Evolutionary conservation across 2,888 invertebrate species (phyloP), one percentile per base, ranked within the genome.

Genomic region (Drosophila algonquin): DNA sequence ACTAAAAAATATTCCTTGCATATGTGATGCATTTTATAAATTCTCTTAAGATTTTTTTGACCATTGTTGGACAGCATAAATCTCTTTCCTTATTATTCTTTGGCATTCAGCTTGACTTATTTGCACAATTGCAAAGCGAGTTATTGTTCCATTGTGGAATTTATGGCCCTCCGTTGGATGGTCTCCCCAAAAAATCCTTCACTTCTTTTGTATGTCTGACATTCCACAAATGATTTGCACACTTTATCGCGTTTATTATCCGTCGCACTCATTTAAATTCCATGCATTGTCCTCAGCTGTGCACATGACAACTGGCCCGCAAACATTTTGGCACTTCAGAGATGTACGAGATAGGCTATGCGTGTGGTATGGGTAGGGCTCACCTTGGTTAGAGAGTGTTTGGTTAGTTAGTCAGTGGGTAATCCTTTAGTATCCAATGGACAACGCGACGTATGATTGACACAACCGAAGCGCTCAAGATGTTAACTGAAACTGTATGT

Each of bases 401-500:
- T 76, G 63, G 73, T 87, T 75, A 75, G 73, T 84, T 63, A 64
- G 64, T 54, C 80, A 67, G 65, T 53, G 40, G 53, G 30, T 83
- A 85, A 86, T 85, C 84, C 84, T 85, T 75, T 56, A 18, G 40
- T 80, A 82, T 82, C 75, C 78, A 85, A 68, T 56, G 60, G 60
- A 48, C 54, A 72, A 69, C 77, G 71, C 80, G 76, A 68, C 76
- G 76, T 73, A 73, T 76, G 64, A 67, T 73, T 57, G 70, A 69
- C 83, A 73, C 73, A 86, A 88, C 84, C 88, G 84, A 88, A 76
- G 54, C 80, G 76, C 70, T 86, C 80, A 81, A 86, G 84, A 86
- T 84, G 85, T 67, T 84, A 91, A 90, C 90, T 89, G 86, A 91
- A 91, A 91, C 91, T 91, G 91, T 90, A 81, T 81, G 87, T 81